Evolutionary conservation across 2,888 invertebrate species (phyloP).

Genomic region (Bombylius discolor): DNA sequence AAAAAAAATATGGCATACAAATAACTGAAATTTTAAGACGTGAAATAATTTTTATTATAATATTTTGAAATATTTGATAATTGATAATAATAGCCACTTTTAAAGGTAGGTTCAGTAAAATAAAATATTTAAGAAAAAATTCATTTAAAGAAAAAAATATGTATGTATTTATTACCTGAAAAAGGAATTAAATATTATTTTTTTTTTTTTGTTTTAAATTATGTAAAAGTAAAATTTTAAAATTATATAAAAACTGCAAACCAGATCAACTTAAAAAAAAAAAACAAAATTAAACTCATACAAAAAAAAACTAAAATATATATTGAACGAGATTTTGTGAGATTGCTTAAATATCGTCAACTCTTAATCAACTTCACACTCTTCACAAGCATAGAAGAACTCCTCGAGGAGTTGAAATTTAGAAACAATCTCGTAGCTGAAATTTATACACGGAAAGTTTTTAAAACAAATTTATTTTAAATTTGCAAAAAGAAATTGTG

Average conservation of each 20-base stretch:
- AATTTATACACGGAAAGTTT: background rate
- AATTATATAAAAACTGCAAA: slow-evolving; percentile 9
- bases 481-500: slow-evolving; percentile 4
- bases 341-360: background rate
- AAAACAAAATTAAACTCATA: background rate
- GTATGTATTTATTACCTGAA: too few relatives aligned
- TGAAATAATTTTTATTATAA: too few relatives aligned
- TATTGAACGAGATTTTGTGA: background rate
- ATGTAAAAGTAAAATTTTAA: background rate
- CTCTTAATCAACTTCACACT: background rate
- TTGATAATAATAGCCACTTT: too few relatives aligned
- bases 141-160: too few relatives aligned
- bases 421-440: too few relatives aligned
- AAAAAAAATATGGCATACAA: too few relatives aligned
- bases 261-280: slow-evolving; percentile 7
- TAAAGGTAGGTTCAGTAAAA: too few relatives aligned
- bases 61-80: too few relatives aligned
- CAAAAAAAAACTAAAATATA: background rate
- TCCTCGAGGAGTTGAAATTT: slow-evolving; percentile 14
- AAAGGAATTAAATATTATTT: too few relatives aligned
- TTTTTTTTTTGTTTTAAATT: too few relatives aligned
- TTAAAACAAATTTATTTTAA: slow-evolving; percentile 4
- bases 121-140: too few relatives aligned
- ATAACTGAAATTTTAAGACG: too few relatives aligned
- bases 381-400: background rate